Evolutionary conservation across 2,888 invertebrate species (phyloP).

Genomic region (Drosophila kuntzei): DNA sequence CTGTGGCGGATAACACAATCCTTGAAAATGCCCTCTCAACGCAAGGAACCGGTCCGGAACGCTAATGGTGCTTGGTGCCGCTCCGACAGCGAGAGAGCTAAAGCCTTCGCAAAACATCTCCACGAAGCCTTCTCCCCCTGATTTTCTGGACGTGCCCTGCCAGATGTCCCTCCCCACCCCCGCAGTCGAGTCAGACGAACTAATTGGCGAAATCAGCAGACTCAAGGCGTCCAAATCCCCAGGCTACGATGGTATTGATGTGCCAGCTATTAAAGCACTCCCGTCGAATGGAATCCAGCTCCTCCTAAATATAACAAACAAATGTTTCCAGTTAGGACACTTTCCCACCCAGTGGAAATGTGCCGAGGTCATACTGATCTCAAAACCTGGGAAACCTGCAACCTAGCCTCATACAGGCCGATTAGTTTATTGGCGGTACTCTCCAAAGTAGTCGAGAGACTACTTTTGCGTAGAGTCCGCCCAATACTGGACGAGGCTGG

Average conservation of each 20-base stretch:
- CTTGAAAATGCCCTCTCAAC: background rate
- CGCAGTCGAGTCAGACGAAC: background rate
- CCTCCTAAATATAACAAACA: background rate
- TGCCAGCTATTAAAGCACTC: background rate
- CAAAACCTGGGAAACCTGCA: background rate
- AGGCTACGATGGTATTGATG: background rate
- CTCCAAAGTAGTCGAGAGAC: slow-evolving; percentile 3
- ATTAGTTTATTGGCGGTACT: slow-evolving; percentile 1
- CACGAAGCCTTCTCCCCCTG: background rate
- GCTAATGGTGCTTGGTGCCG: slow-evolving; percentile 2
- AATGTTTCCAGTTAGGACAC: background rate
- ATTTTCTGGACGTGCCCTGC: background rate
- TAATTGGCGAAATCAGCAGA: background rate
- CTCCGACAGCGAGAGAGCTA: background rate
- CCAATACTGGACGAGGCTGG: too few species aligned
- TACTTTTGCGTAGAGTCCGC: background rate
- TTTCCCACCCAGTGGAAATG: background rate
- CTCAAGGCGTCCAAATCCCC: slow-evolving; percentile 2
- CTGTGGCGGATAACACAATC: background rate
- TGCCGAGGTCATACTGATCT: too few species aligned
- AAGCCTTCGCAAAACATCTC: slow-evolving; percentile 1
- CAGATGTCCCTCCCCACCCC: background rate
- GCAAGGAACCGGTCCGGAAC: background rate
- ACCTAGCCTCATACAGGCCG: background rate
- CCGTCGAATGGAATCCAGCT: background rate